Conservation (phyloP, 2,888 invertebrate species). For the Drosophila basisetae region DNA sequence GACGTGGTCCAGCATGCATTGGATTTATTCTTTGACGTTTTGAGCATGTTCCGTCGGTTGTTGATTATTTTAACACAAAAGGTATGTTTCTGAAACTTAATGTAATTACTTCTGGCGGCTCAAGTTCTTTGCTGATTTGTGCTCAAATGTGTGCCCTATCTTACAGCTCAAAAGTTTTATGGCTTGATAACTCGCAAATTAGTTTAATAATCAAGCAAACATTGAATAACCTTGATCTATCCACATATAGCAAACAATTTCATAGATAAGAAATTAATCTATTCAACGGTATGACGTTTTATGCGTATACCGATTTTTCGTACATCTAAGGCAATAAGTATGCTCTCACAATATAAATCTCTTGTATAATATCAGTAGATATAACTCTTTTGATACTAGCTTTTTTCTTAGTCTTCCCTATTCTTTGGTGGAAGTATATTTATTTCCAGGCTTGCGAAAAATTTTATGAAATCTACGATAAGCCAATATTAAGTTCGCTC, state of each 20-base stretch:
- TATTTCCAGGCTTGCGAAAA: constrained; percentile 60
- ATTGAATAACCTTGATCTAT: constrained; percentile 23
- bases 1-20: constrained; percentile 97
- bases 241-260: constrained; percentile 31
- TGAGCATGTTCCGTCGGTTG: constrained; percentile 96
- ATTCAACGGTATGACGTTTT: constrained; percentile 62
- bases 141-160: constrained; percentile 40
- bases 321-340: constrained; percentile 72
- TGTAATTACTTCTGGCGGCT: constrained; percentile 4
- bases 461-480: background rate
- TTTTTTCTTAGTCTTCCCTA: background rate
- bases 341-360: constrained; percentile 71
- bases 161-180: constrained; percentile 74
- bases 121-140: constrained; percentile 18
- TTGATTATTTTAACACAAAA: constrained; percentile 95
- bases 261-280: constrained; percentile 28
- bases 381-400: background rate
- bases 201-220: constrained; percentile 19
- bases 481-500: constrained; percentile 2
- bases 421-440: constrained; percentile 62
- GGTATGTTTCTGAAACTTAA: constrained; percentile 86
- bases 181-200: constrained; percentile 50
- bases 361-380: background rate
- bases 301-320: constrained; percentile 33
- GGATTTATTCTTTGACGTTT: constrained; percentile 97